Evolutionary conservation across 2,888 invertebrate species (phyloP).

Genomic region (Alviniconcha strummeri): DNA sequence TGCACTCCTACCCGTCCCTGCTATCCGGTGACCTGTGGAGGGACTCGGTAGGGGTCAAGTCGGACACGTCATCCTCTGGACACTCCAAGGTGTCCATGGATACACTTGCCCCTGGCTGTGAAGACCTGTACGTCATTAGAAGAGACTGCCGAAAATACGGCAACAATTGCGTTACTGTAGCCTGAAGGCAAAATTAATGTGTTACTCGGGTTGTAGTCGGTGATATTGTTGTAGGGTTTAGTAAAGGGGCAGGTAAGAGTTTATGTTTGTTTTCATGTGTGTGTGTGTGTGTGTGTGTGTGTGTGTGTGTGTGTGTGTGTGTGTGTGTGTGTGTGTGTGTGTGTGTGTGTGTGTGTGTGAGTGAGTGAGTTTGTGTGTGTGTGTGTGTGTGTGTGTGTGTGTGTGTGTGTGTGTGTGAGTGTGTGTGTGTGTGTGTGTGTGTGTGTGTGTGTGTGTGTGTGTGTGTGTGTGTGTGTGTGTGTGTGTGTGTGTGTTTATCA

Average conservation of each 20-base stretch:
- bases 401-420: background rate
- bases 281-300: background rate
- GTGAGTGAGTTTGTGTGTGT: too few species aligned
- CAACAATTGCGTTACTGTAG: too few species aligned
- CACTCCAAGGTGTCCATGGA: constrained; percentile 29
- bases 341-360: too few species aligned
- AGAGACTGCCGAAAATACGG: too few species aligned
- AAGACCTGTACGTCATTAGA: background rate
- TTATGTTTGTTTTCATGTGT: background rate
- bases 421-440: background rate
- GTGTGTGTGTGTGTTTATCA: too few species aligned
- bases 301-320: background rate
- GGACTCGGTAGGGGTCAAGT: constrained; percentile 19
- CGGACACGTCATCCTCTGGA: constrained; percentile 28
- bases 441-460: constrained; percentile 11
- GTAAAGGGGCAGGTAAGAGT: background rate
- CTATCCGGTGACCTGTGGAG: constrained; percentile 19
- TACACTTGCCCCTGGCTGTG: constrained; percentile 15
- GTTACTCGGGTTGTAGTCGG: background rate
- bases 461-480: background rate
- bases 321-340: background rate
- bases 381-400: too few species aligned
- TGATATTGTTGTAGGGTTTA: background rate
- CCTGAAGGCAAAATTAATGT: too few species aligned
- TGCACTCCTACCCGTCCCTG: constrained; percentile 28